Conservation (phyloP, 2,888 invertebrate genomes). For the Ephialtes manifestator region DNA sequence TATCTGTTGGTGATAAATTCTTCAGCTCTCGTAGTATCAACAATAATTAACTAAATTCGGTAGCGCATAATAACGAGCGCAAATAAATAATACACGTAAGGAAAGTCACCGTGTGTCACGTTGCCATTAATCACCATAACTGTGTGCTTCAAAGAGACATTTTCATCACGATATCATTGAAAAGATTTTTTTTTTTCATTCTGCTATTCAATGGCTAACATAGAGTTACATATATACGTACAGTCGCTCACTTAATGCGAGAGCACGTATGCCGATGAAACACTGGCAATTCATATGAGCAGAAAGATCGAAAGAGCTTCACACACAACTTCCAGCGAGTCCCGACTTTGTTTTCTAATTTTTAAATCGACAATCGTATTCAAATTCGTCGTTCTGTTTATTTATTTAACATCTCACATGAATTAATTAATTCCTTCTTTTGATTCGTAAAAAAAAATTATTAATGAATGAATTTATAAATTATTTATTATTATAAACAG, state of each 20-base stretch:
- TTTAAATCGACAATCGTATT: neutral
- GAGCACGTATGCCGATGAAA: constrained; percentile 61
- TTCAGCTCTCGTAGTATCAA: neutral
- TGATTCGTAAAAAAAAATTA: too few species aligned
- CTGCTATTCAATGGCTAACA: constrained; percentile 48
- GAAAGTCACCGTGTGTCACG: neutral
- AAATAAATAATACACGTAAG: constrained; percentile 12
- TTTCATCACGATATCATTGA: constrained; percentile 50
- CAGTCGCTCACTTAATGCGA: constrained; percentile 64
- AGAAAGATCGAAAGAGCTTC: constrained; percentile 29
- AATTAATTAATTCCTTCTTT: too few species aligned
- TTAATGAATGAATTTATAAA: too few species aligned
- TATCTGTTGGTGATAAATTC: neutral
- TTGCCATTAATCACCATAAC: constrained; percentile 18
- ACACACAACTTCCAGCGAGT: neutral
- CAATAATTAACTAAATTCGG: neutral
- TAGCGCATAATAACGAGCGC: neutral
- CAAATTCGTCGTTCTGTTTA: neutral
- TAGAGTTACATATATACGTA: constrained; percentile 37
- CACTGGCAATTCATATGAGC: constrained; percentile 25
- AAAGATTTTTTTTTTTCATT: constrained; percentile 27
- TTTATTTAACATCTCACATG: neutral
- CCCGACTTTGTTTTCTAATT: constrained; percentile 5
- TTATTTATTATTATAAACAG: too few species aligned
- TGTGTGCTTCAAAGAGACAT: constrained; percentile 34